Evolutionary conservation across 2,888 invertebrate species (phyloP), one percentile per base, ranked within the genome.

Genomic region (Drosophila borborema): DNA sequence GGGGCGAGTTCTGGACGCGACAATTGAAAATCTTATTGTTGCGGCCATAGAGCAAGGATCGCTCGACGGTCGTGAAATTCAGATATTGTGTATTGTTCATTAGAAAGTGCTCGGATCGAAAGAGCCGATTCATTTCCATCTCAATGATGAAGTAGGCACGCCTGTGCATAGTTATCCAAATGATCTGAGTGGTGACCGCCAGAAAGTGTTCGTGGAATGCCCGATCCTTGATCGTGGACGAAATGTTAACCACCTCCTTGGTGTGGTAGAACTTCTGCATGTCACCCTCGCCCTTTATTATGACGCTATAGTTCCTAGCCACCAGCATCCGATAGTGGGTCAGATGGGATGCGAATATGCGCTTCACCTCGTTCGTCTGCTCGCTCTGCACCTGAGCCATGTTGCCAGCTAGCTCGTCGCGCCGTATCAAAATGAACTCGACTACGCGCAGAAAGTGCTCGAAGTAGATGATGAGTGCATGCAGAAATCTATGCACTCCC

Each of bases 391-490:
- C 72, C 73, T 90, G 90, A 1, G 86, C 88, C 45, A 77, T 66
- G 23, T 85, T 79, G 2, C 86, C 88, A 0, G 80, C 62, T 7
- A 90, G 79, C 69, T 92, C 92, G 58, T 92, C 92, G 1, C 92
- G 82, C 0, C 91, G 86, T 41, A 93, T 91, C 5, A 92, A 66
- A 7, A 91, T 58, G 66, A 90, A 92, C 67, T 93, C 92, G 0
- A 91, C 91, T 51, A 91, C 66, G 54, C 91, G 90, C 28, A 93
- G 63, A 61, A 90, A 93, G 64, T 92, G 81, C 64, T 92, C 92
- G 34, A 92, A 92, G 74, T 92, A 93, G 31, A 92, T 91, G 41
- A 91, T 82, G 20, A 92, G 64, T 0, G 92, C 84, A 54, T 91
- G 90, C 5, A 92, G 51, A 43, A 93, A 85, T 4, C 51, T 16